Evolutionary conservation across 2,113 vertebrate species (phyloP).

Genomic region (Otocyon megalotis): DNA sequence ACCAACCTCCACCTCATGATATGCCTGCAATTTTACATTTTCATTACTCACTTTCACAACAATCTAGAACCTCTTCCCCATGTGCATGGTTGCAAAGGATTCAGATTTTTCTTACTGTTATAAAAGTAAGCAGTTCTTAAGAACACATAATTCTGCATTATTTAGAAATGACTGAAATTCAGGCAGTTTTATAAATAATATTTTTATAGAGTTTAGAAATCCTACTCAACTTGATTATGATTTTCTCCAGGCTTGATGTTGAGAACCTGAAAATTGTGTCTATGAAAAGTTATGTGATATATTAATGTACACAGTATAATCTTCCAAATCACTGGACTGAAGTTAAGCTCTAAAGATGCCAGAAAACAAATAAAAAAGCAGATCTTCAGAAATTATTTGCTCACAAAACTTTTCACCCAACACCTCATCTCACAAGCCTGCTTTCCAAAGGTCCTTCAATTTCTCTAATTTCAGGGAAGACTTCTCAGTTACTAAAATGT

Average conservation of each 20-base stretch:
- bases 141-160: background rate
- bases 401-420: background rate
- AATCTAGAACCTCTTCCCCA: background rate
- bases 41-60: background rate
- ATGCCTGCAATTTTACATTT: background rate
- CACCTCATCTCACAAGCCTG: rapidly evolving
- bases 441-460: background rate
- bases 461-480: background rate
- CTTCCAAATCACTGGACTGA: background rate
- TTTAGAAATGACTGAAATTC: background rate
- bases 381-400: background rate
- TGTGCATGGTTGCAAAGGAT: background rate
- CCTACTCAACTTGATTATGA: background rate
- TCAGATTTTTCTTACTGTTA: background rate
- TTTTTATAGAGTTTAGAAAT: constrained; percentile 14
- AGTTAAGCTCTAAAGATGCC: background rate
- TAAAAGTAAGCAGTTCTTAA: background rate
- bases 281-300: background rate
- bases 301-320: background rate
- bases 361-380: background rate
- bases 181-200: background rate
- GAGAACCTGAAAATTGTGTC: background rate
- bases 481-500: background rate
- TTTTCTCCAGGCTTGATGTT: background rate
- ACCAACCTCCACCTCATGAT: background rate